A percentile compares a stretch with the other conserved stretches of the same genome.
phyloP scores from a whole-genome alignment of 2,797 vertebrate genomes.

The Miichthys miiuy region DNA sequence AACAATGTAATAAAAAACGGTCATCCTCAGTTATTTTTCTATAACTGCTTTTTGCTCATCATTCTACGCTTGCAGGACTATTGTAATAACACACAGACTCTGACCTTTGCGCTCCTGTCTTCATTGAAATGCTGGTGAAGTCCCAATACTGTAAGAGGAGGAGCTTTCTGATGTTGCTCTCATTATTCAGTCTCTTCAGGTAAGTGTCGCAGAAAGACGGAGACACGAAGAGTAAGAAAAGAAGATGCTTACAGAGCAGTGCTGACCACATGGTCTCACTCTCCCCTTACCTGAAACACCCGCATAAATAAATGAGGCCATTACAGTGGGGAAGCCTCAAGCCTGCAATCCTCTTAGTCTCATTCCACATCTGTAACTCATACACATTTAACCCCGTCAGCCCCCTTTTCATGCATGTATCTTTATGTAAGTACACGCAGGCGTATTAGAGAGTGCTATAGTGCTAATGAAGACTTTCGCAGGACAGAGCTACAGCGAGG shows the following conservation, averaged over 20 bases:
- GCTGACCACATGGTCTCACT: conserved; percentile 47
- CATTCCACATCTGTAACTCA: conserved; percentile 56
- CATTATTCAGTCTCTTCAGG: conserved; percentile 14
- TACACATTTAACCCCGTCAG: conserved; percentile 54
- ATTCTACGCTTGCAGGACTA: background rate
- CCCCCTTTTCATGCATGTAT: conserved; percentile 30
- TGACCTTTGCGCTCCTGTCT: conserved; percentile 26
- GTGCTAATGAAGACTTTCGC: conserved; percentile 66
- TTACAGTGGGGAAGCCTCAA: conserved; percentile 36
- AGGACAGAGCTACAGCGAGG: conserved; percentile 37
- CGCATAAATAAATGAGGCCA: conserved; percentile 56
- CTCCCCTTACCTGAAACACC: conserved; percentile 20
- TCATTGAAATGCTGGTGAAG: conserved; percentile 4
- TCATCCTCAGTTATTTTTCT: conserved; percentile 9
- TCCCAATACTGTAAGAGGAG: background rate
- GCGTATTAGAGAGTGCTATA: conserved; percentile 25
- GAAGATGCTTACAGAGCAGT: conserved; percentile 3
- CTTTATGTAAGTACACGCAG: conserved; percentile 30
- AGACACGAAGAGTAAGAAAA: conserved; percentile 5
- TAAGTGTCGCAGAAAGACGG: conserved; percentile 8
- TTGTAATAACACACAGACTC: background rate
- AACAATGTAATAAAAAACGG: conserved; percentile 12
- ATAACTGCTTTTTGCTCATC: background rate
- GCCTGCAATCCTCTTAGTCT: conserved; percentile 33
- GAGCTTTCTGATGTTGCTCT: conserved; percentile 1